A percentile compares a stretch with the other conserved stretches of the same genome.
Conservation (phyloP, 2,113 vertebrate genomes). For the Planiliza haematocheilus region DNA sequence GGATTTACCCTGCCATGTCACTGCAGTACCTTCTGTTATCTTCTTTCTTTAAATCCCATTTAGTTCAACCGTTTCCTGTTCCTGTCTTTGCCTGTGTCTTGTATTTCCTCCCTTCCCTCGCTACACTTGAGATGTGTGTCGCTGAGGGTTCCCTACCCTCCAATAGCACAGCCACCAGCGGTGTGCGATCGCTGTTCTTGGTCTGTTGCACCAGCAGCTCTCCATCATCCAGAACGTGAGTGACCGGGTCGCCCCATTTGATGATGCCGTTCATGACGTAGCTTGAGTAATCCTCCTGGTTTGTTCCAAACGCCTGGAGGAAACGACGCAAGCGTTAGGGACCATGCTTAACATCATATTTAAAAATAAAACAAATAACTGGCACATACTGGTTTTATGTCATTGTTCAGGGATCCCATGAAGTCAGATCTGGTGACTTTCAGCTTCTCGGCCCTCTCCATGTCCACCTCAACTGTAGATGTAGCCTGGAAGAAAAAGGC, state of each 20-base stretch:
- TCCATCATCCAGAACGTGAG: constrained; percentile 93
- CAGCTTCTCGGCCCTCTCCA: constrained; percentile 97
- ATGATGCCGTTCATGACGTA: constrained; percentile 99
- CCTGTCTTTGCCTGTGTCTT: not conserved
- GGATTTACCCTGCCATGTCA: too few relatives aligned
- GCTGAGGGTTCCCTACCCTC: constrained; percentile 85
- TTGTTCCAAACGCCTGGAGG: constrained; percentile 94
- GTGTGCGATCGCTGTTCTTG: constrained; percentile 98
- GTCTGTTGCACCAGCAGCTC: constrained; percentile 97
- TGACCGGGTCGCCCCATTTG: constrained; percentile 97
- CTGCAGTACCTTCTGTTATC: too few relatives aligned
- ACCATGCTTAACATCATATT: not conserved
- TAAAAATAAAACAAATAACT: not conserved
- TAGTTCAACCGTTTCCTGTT: too few relatives aligned
- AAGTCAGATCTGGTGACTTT: constrained; percentile 93
- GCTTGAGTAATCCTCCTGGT: constrained; percentile 97
- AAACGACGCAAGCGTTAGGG: not conserved
- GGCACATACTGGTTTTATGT: constrained; percentile 94
- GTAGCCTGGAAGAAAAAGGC: constrained; percentile 85
- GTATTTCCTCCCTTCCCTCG: too few relatives aligned
- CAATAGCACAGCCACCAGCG: constrained; percentile 93
- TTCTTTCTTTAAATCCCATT: too few relatives aligned
- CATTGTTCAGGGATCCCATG: constrained; percentile 94
- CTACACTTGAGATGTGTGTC: too few relatives aligned
- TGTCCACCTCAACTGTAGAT: constrained; percentile 97